A percentile compares a stretch with the other conserved stretches of the same genome.
phyloP scores from a whole-genome alignment of 1,140 invertebrate species.

The Drosophila kohkoa region DNA sequence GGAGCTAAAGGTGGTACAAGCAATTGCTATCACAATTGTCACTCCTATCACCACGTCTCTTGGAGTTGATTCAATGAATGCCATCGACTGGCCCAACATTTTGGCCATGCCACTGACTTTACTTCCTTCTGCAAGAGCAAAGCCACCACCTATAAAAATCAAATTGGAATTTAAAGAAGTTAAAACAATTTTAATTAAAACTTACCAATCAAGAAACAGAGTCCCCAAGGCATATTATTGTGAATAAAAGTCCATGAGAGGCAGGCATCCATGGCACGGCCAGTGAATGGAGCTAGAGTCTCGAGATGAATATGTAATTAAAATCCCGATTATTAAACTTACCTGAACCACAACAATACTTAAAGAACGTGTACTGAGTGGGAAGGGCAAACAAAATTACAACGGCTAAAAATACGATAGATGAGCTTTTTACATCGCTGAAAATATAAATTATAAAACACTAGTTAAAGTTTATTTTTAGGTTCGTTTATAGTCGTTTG shows the following conservation, averaged over 20 bases:
- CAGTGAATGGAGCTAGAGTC: constrained; percentile 53
- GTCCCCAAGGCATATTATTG: constrained; percentile 56
- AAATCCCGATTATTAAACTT: not conserved
- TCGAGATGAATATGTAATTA: not conserved
- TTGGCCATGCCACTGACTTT: constrained; percentile 91
- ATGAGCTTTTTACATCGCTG: constrained; percentile 90
- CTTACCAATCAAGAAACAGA: constrained; percentile 62
- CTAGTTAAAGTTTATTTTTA: no score
- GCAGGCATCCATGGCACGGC: constrained; percentile 52
- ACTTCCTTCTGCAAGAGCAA: constrained; percentile 93
- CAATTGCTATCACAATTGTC: constrained; percentile 85
- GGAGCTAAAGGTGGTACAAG: constrained; percentile 92
- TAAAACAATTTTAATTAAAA: not conserved
- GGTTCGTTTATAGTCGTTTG: no score
- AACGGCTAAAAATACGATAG: constrained; percentile 90
- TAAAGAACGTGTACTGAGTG: constrained; percentile 86
- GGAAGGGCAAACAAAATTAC: constrained; percentile 92
- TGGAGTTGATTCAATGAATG: constrained; percentile 85
- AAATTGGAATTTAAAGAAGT: not conserved
- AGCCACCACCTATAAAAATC: constrained; percentile 89
- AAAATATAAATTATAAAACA: not conserved
- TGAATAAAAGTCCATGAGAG: constrained; percentile 60
- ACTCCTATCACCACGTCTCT: constrained; percentile 86
- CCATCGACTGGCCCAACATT: constrained; percentile 89
- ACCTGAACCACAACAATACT: constrained; percentile 62